Evolutionary conservation across 2,888 invertebrate species (phyloP).

Genomic region (Petrolisthes cinctipes): DNA sequence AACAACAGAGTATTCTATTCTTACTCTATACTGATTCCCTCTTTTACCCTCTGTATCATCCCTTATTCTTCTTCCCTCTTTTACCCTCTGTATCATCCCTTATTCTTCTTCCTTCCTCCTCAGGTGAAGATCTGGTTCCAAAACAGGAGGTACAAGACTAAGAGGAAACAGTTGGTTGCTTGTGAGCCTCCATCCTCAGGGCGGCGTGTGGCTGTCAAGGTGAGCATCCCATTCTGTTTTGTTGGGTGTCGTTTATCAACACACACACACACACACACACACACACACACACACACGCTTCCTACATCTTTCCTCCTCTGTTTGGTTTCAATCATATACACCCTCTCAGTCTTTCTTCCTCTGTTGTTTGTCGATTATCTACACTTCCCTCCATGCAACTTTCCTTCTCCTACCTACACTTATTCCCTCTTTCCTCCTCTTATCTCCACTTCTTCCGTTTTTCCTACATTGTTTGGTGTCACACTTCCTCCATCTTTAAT

Average conservation of each 20-base stretch:
- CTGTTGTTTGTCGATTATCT: too few relatives aligned
- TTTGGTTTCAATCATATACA: background rate
- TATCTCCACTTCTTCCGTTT: too few relatives aligned
- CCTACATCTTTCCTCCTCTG: background rate
- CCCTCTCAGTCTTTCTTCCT: background rate
- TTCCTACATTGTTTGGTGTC: too few relatives aligned
- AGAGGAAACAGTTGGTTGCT: constrained; percentile 77
- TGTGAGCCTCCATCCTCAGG: constrained; percentile 60
- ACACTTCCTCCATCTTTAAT: too few relatives aligned
- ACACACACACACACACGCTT: background rate
- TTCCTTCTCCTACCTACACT: too few relatives aligned
- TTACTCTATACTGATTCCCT: background rate
- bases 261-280: constrained; percentile 2
- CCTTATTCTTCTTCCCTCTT: background rate
- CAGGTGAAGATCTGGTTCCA: constrained; percentile 84
- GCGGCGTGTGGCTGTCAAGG: constrained; percentile 64
- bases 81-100: background rate
- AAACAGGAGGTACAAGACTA: constrained; percentile 91
- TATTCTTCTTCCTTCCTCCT: background rate
- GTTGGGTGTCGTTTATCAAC: background rate
- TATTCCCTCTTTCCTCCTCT: too few relatives aligned
- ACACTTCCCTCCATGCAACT: too few relatives aligned
- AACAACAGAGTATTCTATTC: too few relatives aligned
- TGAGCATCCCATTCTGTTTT: background rate
- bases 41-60: background rate